Evolutionary conservation across 2,113 vertebrate genomes (phyloP), one percentile per base, ranked within the genome.

Genomic region (Paracyprichromis sp.): DNA sequence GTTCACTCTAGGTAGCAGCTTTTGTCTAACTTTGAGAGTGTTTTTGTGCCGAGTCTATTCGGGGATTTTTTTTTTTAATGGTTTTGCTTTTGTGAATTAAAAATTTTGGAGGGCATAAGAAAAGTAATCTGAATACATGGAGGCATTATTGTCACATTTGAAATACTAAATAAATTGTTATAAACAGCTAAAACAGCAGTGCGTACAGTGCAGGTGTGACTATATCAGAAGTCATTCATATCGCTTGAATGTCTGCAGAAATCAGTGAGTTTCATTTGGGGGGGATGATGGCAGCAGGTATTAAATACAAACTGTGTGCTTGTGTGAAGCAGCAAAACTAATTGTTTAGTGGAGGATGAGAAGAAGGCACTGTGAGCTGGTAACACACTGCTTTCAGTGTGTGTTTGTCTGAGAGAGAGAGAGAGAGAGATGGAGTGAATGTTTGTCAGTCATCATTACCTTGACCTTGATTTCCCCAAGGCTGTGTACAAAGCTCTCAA

Each of bases 391-490:
- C 10, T 38, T n/a, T 14, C 43, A 59, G 52, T n/a, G 31, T 85
- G 84, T 80, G 57, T 82, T 73, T 57, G 61, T 83, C 78, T 83
- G 83, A 29, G 43, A 29, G 63, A 12, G 11, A 5, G 10, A 8
- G 82, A 5, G 61, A 13, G 59, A 71, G 78, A 26, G 83, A 87
- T 31, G 66, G 69, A 90, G 73, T 85, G 80, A 78, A 66, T 88
- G 80, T 91, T 92, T 92, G 83, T 90, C 83, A 88, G 89, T 89
- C 84, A 90, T 94, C 56, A 92, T 93, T 85, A 91, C 89, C 80
- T 86, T 91, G 90, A 93, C 91, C 91, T 90, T 92, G 90, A 92
- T 93, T 93, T 85, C 89, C 80, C 53, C 40, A 56, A 91, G 89
- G 63, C 85, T 89, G 86, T 43, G 4, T 85, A 73, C 40, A 90